Evolutionary conservation across 37 sponge, comb jelly and placozoan species (phyloP).

Genomic region (Bolinopsis microptera): DNA sequence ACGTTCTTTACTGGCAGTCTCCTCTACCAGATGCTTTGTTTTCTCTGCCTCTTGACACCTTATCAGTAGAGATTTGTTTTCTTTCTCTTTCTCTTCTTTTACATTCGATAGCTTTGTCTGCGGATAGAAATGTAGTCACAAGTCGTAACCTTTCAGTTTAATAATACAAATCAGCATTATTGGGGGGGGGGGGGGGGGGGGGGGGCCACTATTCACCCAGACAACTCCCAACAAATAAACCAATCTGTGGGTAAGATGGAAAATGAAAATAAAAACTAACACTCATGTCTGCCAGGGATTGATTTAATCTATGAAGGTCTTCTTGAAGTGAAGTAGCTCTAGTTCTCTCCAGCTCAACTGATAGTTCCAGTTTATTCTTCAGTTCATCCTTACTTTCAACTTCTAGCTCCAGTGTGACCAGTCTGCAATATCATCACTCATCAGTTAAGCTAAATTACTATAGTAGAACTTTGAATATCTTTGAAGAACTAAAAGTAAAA

Average conservation of each 20-base stretch:
- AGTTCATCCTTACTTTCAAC: not conserved
- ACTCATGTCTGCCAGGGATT: not conserved
- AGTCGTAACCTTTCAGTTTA: no score
- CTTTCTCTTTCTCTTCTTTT: slow-evolving; percentile 13
- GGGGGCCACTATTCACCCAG: no score
- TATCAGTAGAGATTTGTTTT: not conserved
- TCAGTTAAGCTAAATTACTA: no score
- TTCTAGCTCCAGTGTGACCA: not conserved
- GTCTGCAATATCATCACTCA: not conserved
- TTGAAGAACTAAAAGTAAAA: no score
- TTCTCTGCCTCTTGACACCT: slow-evolving; percentile 30
- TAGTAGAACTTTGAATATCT: no score
- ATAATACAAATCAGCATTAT: no score
- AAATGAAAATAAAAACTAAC: no score
- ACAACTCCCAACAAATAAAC: no score
- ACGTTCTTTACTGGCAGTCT: not conserved
- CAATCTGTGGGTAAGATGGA: no score
- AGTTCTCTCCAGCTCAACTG: slow-evolving; percentile 5
- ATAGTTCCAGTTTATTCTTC: slow-evolving; percentile 17
- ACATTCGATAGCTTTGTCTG: not conserved
- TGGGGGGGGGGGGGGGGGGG: no score
- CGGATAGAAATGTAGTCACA: no score
- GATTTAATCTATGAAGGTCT: not conserved
- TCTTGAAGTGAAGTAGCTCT: slow-evolving; percentile 17
- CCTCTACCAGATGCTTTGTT: not conserved